phyloP scores from a whole-genome alignment of 2,888 invertebrate species.

The Temnothorax ravouxi region DNA sequence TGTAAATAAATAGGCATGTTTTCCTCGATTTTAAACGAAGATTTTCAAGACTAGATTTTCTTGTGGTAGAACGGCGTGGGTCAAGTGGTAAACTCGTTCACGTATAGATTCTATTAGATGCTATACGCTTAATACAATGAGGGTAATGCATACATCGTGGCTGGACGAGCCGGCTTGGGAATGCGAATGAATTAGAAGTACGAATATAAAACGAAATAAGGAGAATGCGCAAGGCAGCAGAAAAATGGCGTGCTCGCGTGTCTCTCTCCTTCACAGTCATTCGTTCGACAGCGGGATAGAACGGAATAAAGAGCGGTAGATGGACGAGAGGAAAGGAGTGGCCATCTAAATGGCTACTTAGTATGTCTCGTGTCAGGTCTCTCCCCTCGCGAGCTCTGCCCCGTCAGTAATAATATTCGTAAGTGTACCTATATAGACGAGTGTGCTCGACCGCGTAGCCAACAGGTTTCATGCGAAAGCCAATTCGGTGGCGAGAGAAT shows the following conservation, averaged over 20 bases:
- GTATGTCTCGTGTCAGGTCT: constrained; percentile 79
- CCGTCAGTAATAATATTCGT: constrained; percentile 74
- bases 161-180: constrained; percentile 72
- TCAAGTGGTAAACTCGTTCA: constrained; percentile 74
- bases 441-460: constrained; percentile 66
- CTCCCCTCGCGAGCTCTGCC: constrained; percentile 71
- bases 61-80: constrained; percentile 68
- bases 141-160: constrained; percentile 61
- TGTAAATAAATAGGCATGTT: background rate
- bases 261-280: constrained; percentile 49
- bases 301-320: constrained; percentile 54
- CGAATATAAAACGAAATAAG: constrained; percentile 62
- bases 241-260: constrained; percentile 56
- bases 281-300: constrained; percentile 43
- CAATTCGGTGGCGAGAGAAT: constrained; percentile 69
- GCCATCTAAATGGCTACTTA: constrained; percentile 82
- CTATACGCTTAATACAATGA: constrained; percentile 70
- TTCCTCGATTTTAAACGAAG: background rate
- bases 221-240: constrained; percentile 37
- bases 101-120: constrained; percentile 77
- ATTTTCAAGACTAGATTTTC: constrained; percentile 40
- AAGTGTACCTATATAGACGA: constrained; percentile 74
- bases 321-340: constrained; percentile 58
- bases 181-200: constrained; percentile 76
- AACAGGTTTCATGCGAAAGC: constrained; percentile 80